phyloP scores from a whole-genome alignment of 35 echinoderm and acorn worm genomes.

The Hemicentrotus pulcherrimus region DNA sequence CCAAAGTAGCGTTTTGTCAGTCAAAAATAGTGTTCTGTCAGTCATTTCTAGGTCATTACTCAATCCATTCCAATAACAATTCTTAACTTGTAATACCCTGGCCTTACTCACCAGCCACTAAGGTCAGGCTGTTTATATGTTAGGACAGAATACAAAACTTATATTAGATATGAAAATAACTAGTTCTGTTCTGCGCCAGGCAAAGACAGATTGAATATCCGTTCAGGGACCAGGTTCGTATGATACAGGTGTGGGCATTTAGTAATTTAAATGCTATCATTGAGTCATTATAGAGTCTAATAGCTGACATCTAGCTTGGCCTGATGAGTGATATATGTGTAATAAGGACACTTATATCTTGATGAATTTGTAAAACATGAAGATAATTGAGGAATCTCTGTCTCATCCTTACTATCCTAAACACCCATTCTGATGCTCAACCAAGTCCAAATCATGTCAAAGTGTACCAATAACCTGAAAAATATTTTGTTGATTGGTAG shows the following conservation, averaged over 20 bases:
- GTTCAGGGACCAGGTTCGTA: background rate
- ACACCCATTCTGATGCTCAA: background rate
- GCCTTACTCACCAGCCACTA: background rate
- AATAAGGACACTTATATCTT: background rate
- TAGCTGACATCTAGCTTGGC: background rate
- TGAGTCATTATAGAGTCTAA: background rate
- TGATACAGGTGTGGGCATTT: background rate
- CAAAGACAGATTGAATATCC: background rate
- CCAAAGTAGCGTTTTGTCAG: too few species aligned
- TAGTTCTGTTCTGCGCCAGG: background rate
- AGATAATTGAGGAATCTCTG: too few species aligned
- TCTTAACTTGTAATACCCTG: background rate
- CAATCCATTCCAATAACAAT: background rate
- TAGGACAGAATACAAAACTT: background rate
- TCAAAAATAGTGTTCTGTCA: too few species aligned
- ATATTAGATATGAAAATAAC: constrained; percentile 2
- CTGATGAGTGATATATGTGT: background rate
- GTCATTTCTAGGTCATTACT: background rate
- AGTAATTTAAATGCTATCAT: background rate
- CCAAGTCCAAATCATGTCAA: background rate
- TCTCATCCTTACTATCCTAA: too few species aligned
- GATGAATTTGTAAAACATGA: background rate
- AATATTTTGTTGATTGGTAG: too few species aligned
- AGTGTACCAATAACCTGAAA: too few species aligned
- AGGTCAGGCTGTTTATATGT: background rate